A percentile compares a stretch with the other conserved stretches of the same genome.
These are phyloP conservation scores for Temnopleurus reevesii DNA, from an alignment of 53 echinoderm and acorn worm species.

Conservation along the genomic window DNA sequence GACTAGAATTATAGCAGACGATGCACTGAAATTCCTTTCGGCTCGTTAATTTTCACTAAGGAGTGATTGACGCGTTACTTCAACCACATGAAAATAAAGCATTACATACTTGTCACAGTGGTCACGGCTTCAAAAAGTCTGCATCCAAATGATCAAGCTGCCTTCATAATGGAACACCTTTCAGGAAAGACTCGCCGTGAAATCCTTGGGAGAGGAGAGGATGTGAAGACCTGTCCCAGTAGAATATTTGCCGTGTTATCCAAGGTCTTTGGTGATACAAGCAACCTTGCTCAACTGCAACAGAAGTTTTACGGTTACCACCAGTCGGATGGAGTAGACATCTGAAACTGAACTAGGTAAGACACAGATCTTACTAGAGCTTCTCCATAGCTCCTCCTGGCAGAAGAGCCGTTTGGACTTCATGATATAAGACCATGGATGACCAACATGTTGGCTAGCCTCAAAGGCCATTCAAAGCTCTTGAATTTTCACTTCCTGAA, in stretches of 20 bases:
- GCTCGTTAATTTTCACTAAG: conserved; percentile 23
- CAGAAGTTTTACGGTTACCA: conserved; percentile 34
- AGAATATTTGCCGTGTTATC: conserved; percentile 32
- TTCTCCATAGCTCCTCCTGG: neutral
- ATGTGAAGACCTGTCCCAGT: neutral
- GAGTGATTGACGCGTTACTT: conserved; percentile 27
- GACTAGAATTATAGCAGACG: conserved; percentile 36
- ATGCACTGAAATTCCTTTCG: conserved; percentile 33
- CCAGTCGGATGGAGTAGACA: neutral
- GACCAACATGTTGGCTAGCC: neutral
- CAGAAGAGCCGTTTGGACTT: neutral
- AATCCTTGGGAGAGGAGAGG: conserved; percentile 52
- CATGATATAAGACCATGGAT: neutral
- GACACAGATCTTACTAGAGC: neutral
- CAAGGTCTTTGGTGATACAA: conserved; percentile 57
- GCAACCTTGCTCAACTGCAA: conserved; percentile 24
- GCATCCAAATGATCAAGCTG: neutral
- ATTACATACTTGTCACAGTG: conserved; percentile 18
- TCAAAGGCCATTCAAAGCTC: too few relatives aligned
- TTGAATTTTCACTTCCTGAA: too few relatives aligned
- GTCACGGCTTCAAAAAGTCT: neutral
- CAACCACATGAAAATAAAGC: neutral
- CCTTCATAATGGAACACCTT: conserved; percentile 55
- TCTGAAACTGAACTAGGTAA: too few relatives aligned
- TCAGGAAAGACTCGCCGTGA: conserved; percentile 56